Evolutionary conservation across 37 sponge, comb jelly and placozoan genomes (phyloP).

Genomic region (Oopsacas minuta): DNA sequence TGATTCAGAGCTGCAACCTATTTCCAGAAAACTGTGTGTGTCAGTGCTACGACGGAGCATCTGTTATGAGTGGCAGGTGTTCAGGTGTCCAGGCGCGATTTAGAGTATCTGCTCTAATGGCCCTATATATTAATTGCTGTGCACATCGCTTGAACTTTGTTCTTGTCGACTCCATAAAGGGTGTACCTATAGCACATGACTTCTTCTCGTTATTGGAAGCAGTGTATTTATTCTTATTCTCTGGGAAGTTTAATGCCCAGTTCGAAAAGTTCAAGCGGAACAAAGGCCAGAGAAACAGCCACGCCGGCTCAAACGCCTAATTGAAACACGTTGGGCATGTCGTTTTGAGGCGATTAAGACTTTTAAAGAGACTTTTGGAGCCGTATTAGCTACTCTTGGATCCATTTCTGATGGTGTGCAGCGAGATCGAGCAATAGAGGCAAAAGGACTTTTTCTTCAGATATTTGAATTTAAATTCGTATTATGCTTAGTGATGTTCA

Average conservation of each 20-base stretch:
- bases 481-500: constrained; percentile 26
- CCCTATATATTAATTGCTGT: constrained; percentile 12
- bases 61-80: constrained; percentile 20
- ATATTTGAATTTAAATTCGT: constrained; percentile 36
- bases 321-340: no score
- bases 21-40: no score
- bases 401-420: constrained; percentile 36
- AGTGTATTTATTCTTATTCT: no score
- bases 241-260: no score
- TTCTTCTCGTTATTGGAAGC: no score
- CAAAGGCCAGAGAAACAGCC: no score
- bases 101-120: not conserved
- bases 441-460: constrained; percentile 36
- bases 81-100: not conserved
- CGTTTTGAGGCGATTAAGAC: no score
- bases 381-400: constrained; percentile 42
- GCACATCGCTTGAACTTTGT: no score
- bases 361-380: constrained; percentile 36
- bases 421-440: constrained; percentile 41
- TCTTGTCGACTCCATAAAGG: no score
- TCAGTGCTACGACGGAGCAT: constrained; percentile 24
- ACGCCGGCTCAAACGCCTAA: no score
- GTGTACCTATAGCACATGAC: no score
- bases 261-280: no score
- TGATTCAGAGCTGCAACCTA: constrained; percentile 17